phyloP scores from a whole-genome alignment of 1,140 invertebrate species.

The Wasmannia auropunctata region DNA sequence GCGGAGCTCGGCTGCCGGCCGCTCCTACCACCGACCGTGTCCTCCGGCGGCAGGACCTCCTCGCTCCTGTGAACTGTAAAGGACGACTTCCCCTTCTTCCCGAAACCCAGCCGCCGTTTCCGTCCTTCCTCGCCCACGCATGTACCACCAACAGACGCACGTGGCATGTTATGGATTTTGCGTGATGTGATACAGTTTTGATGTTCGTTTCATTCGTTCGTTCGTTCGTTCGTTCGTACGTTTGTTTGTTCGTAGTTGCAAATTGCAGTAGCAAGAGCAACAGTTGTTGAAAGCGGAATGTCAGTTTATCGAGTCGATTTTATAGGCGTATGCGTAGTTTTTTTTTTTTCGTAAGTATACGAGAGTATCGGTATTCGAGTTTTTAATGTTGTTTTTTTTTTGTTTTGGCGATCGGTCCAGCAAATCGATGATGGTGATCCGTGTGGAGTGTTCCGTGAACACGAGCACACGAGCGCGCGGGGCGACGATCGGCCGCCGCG shows the following conservation, averaged over 20 bases:
- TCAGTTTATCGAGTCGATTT: constrained; percentile 22
- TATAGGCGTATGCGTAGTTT: constrained; percentile 25
- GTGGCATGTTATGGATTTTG: constrained; percentile 82
- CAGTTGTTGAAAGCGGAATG: constrained; percentile 25
- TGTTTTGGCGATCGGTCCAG: constrained; percentile 76
- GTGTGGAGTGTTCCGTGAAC: constrained; percentile 71
- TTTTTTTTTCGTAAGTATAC: constrained; percentile 46
- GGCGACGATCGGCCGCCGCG: constrained; percentile 72
- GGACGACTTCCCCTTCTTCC: constrained; percentile 96
- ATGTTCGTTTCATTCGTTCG: constrained; percentile 32
- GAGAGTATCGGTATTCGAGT: constrained; percentile 5
- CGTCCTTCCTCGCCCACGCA: constrained; percentile 90
- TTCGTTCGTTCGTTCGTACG: constrained; percentile 59
- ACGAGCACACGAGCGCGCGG: constrained; percentile 63
- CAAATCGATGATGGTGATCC: constrained; percentile 77
- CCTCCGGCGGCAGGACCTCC: constrained; percentile 95
- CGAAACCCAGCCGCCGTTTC: constrained; percentile 97
- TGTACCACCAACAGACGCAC: constrained; percentile 85
- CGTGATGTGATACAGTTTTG: constrained; percentile 71
- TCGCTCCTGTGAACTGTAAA: constrained; percentile 98
- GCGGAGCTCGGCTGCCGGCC: constrained; percentile 94
- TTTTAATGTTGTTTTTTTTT: constrained; percentile 42
- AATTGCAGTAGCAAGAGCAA: constrained; percentile 34
- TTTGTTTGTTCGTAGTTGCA: constrained; percentile 62
- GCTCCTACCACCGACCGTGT: constrained; percentile 89